These are phyloP conservation scores for Drosophila neocordata DNA, from an alignment of 1,140 invertebrate genomes.

Conservation along the genomic window DNA sequence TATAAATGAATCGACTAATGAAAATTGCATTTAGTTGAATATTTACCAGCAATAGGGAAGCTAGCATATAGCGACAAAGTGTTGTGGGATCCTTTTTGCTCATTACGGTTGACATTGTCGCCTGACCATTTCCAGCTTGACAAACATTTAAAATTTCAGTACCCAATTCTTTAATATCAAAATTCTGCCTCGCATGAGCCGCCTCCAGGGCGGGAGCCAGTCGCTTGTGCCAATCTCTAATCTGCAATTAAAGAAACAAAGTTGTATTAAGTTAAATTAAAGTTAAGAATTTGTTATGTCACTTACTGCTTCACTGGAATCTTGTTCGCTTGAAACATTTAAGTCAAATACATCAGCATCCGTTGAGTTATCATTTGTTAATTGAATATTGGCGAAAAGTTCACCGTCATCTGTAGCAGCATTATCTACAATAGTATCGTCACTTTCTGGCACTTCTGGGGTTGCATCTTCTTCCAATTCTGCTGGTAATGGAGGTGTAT, in stretches of 20 bases:
- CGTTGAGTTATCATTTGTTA: background rate
- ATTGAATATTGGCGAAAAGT: background rate
- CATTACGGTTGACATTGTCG: conserved; percentile 59
- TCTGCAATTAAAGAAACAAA: conserved; percentile 35
- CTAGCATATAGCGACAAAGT: conserved; percentile 69
- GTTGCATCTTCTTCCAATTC: conserved; percentile 20
- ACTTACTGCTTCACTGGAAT: conserved; percentile 1
- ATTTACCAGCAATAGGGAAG: conserved; percentile 66
- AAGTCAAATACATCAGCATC: background rate
- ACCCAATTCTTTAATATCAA: conserved; percentile 66
- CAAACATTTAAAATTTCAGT: conserved; percentile 67
- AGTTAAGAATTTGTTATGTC: background rate
- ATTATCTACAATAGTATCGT: background rate
- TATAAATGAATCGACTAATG: no score
- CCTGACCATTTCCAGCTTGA: conserved; percentile 30
- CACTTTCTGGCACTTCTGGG: background rate
- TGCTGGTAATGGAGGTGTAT: background rate
- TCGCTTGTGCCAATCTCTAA: conserved; percentile 67
- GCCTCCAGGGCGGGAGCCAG: conserved; percentile 63
- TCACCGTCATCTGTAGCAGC: background rate
- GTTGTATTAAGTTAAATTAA: background rate
- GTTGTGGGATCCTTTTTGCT: conserved; percentile 54
- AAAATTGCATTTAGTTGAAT: no score
- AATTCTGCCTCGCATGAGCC: conserved; percentile 73
- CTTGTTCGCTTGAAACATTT: background rate